Conservation (phyloP, 2,113 vertebrate species). For the Ceyx melanurus region DNA sequence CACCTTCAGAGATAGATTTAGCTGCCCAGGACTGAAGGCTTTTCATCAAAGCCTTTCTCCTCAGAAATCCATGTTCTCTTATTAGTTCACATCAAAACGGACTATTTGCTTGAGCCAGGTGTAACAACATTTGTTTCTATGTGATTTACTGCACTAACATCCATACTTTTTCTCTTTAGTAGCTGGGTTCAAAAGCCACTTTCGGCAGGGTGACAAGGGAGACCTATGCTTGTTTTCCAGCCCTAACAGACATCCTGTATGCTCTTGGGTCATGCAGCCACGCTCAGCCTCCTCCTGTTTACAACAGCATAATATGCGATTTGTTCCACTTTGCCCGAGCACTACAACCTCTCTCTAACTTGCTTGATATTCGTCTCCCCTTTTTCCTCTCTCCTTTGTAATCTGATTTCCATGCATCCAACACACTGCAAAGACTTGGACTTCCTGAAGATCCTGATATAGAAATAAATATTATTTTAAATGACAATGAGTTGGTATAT, state of each 20-base stretch:
- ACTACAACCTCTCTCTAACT: neutral
- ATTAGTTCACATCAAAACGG: neutral
- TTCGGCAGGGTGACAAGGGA: neutral
- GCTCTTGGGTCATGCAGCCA: neutral
- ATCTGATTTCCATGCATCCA: neutral
- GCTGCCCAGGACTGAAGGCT: neutral
- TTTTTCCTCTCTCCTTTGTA: neutral
- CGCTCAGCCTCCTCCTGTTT: slow-evolving; percentile 12
- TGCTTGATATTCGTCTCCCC: neutral
- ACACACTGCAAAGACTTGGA: neutral
- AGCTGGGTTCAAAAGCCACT: neutral
- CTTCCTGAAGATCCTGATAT: neutral
- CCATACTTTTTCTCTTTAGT: neutral
- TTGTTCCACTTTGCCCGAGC: neutral
- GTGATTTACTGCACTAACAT: neutral
- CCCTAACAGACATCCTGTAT: slow-evolving; percentile 50
- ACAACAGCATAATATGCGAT: neutral
- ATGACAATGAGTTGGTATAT: neutral
- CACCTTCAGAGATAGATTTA: neutral
- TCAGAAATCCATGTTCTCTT: neutral
- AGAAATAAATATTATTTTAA: neutral
- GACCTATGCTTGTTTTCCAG: neutral
- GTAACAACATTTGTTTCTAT: neutral
- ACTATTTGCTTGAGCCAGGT: neutral
- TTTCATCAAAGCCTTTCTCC: neutral